These are phyloP conservation scores for Gnatocerus cornutus DNA, from an alignment of 2,888 invertebrate species.

Conservation along the genomic window DNA sequence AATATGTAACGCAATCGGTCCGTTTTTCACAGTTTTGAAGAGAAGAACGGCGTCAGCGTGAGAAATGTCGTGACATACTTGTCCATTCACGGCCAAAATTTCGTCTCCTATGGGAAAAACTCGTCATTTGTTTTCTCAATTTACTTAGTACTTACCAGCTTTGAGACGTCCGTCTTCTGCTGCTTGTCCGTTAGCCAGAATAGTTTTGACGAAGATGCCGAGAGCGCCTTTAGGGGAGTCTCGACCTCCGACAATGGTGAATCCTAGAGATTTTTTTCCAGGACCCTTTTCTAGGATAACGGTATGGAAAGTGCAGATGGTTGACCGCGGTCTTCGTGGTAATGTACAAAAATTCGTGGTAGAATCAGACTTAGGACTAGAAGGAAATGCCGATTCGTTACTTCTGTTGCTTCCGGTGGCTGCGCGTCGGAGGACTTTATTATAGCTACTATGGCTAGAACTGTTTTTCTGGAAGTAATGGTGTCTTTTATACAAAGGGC, in stretches of 20 bases:
- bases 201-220: conserved; percentile 90
- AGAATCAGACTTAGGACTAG: conserved; percentile 45
- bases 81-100: conserved; percentile 87
- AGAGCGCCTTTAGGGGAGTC: conserved; percentile 89
- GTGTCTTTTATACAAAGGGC: conserved; percentile 68
- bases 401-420: conserved; percentile 58
- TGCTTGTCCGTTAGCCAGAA: conserved; percentile 87
- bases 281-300: conserved; percentile 86
- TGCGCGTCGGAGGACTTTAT: conserved; percentile 59
- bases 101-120: conserved; percentile 78
- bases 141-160: conserved; percentile 76
- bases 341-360: conserved; percentile 80
- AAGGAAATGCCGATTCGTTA: conserved; percentile 57
- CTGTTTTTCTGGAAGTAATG: conserved; percentile 79
- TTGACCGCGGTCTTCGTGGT: conserved; percentile 80
- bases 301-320: conserved; percentile 81
- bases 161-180: conserved; percentile 87
- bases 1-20: conserved; percentile 83
- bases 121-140: background rate
- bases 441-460: conserved; percentile 75
- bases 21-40: conserved; percentile 86
- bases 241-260: conserved; percentile 90
- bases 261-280: conserved; percentile 89
- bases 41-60: conserved; percentile 86
- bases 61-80: conserved; percentile 85